Base-by-base conservation (phyloP, 2,888 invertebrate species). In the Monopis laevigella region DNA sequence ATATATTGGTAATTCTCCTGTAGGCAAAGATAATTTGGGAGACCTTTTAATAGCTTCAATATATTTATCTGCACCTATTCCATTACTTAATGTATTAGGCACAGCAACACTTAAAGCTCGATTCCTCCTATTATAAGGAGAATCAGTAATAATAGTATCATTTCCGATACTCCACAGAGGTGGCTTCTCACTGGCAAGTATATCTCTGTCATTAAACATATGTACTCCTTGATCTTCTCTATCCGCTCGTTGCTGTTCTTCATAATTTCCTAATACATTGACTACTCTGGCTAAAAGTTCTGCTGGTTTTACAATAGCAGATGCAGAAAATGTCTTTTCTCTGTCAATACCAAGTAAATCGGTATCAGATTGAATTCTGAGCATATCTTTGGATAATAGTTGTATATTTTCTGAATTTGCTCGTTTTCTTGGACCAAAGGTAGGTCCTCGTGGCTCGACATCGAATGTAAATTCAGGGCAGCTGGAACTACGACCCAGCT, bases 261-360 rank as follows among this genome's bases (percentile, higher is more conserved):
- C 78, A 6, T 85, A 75, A 2, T 82, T 86, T 14, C 90, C 90
- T 43, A 93, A 65, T 8, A 92, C 90, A 52, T 89, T 88, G 0
- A 92, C 91, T 30, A 93, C 87, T 59, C 89, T 85, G 0, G 90
- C 88, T 41, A 93, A 61, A 2, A 93, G 61, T 56, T 91, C 90
- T 4, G 88, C 88, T 5, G 91, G 90, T 54, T 90, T 88, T 1
- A 91, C 84, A 48, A 89, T 84, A 7, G 87, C 87, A 46, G 87
- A 85, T 1, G 86, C 84, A 13, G 86, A 86, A 56, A 90, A 90
- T 0, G 93, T 92, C 46, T 87, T 87, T 49, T 88, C 87, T 54
- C 88, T 88, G 60, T 93, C 91, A 48, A 93, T 91, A 29, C 87
- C 84, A 44, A 87, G 83, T 32, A 93, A 73, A 63, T 93, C 92